phyloP scores from a whole-genome alignment of 2,797 vertebrate species.

The Pantherophis vulpinus region DNA sequence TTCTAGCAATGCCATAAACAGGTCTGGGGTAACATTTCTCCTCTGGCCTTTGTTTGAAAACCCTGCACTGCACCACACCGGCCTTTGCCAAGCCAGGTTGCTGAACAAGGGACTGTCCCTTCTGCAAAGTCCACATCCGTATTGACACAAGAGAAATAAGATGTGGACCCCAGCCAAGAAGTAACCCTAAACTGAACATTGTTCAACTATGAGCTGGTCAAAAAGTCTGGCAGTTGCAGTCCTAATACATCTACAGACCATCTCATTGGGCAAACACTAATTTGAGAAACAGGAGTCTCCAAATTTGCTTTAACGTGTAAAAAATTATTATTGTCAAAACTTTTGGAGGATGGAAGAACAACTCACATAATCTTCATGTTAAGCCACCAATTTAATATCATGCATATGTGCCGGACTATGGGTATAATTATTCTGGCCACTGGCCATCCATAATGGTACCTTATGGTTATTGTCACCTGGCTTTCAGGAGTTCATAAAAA shows the following conservation, averaged over 20 bases:
- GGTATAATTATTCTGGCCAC: background rate
- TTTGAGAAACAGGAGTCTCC: background rate
- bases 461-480: background rate
- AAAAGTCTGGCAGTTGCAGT: background rate
- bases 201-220: background rate
- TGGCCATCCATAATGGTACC: background rate
- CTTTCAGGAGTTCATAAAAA: background rate
- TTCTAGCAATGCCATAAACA: background rate
- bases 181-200: background rate
- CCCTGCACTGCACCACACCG: background rate
- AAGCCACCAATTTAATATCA: background rate
- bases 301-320: background rate
- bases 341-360: background rate
- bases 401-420: background rate
- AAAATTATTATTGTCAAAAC: background rate
- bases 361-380: background rate
- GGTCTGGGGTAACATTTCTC: background rate
- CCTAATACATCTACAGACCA: background rate
- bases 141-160: background rate
- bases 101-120: background rate
- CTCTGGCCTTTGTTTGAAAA: background rate
- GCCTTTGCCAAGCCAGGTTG: background rate
- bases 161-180: background rate
- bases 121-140: background rate
- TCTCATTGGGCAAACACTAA: background rate